These are phyloP conservation scores for Cylindroiulus punctatus DNA, from an alignment of 2,888 invertebrate species.

Conservation along the genomic window DNA sequence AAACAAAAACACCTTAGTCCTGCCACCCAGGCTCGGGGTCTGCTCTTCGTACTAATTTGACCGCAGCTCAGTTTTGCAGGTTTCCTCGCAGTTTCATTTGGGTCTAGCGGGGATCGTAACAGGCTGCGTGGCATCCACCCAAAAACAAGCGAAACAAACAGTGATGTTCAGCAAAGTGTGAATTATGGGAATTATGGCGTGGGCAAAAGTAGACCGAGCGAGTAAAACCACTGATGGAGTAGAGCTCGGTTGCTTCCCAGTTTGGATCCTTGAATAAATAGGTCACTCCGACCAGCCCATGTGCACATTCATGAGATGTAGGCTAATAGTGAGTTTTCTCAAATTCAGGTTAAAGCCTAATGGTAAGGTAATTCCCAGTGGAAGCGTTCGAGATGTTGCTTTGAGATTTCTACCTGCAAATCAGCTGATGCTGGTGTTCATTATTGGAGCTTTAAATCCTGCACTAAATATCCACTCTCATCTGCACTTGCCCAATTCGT, in stretches of 20 bases:
- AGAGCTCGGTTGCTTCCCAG: not conserved
- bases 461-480: too few species aligned
- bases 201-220: conserved; percentile 33
- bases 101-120: not conserved
- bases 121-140: not conserved
- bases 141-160: not conserved
- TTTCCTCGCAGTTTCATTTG: not conserved
- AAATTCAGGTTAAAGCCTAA: not conserved
- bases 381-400: not conserved
- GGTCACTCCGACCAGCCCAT: conserved; percentile 16
- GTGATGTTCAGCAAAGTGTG: not conserved
- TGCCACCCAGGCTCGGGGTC: not conserved
- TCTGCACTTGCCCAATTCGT: too few species aligned
- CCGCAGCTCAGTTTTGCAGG: not conserved
- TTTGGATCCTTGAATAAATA: not conserved
- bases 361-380: not conserved
- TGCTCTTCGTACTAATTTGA: not conserved
- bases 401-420: not conserved
- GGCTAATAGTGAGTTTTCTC: not conserved
- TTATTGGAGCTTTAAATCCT: too few species aligned
- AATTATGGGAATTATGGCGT: conserved; percentile 30
- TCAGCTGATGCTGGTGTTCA: not conserved
- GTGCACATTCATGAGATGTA: not conserved
- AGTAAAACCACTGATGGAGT: not conserved
- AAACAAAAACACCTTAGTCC: not conserved